phyloP scores from a whole-genome alignment of 2,113 vertebrate genomes.

The Gnathonemus echidnorhynchus region DNA sequence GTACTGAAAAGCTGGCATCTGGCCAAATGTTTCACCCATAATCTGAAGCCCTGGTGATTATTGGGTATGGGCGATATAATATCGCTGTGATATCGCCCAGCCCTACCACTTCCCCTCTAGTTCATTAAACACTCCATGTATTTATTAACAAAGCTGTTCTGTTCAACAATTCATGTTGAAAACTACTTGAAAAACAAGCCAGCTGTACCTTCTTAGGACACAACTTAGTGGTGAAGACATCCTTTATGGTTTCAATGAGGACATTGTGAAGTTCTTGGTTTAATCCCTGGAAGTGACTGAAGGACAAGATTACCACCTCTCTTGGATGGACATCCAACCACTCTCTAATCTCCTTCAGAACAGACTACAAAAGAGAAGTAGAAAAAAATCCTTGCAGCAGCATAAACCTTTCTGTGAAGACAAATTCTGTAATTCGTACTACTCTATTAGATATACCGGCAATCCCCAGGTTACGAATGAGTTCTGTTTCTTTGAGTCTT shows the following conservation, averaged over 20 bases:
- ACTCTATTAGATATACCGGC: background rate
- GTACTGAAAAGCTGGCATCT: no score
- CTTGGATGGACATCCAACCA: conserved; percentile 65
- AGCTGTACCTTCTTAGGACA: conserved; percentile 56
- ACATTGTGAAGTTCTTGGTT: conserved; percentile 54
- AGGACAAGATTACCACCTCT: conserved; percentile 65
- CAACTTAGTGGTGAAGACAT: conserved; percentile 55
- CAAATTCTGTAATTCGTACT: background rate
- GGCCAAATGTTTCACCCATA: no score
- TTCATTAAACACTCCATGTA: background rate
- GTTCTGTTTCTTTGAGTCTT: background rate
- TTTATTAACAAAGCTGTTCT: background rate
- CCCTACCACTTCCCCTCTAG: background rate
- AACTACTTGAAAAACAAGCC: background rate
- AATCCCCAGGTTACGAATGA: background rate
- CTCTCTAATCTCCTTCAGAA: conserved; percentile 57
- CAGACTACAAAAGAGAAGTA: conserved; percentile 42
- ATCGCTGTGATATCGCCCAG: no score
- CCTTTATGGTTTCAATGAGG: conserved; percentile 57
- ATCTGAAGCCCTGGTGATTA: no score
- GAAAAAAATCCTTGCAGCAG: background rate
- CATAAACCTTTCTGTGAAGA: background rate
- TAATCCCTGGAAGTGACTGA: conserved; percentile 64
- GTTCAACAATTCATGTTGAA: background rate
- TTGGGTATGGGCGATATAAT: no score